Conservation (phyloP, 2,797 vertebrate species). For the Cyclopterus lumpus region DNA sequence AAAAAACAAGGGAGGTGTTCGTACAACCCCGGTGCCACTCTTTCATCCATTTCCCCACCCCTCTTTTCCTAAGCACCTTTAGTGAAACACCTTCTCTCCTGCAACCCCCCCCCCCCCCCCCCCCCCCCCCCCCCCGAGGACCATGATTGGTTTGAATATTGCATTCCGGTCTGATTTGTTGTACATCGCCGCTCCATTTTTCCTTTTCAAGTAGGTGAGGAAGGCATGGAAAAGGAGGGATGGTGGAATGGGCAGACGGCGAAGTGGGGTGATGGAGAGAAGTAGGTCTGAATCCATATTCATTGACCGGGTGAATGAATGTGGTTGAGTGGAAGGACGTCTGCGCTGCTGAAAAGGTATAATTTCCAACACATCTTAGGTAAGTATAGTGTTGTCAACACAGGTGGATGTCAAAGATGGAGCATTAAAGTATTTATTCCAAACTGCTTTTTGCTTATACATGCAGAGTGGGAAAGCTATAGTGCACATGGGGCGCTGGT, state of each 20-base stretch:
- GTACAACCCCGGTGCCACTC: conserved; percentile 16
- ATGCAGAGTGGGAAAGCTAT: conserved; percentile 2
- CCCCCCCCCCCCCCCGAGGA: conserved; percentile 13
- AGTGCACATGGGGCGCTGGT: background rate
- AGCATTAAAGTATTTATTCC: conserved; percentile 10
- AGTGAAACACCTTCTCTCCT: conserved; percentile 33
- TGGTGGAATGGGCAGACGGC: background rate
- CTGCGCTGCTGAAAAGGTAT: conserved; percentile 20
- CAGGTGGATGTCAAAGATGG: conserved; percentile 4
- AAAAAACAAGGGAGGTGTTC: conserved; percentile 40
- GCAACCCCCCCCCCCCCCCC: conserved; percentile 20
- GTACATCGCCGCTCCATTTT: background rate
- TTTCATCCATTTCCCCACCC: conserved; percentile 41
- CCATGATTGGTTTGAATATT: conserved; percentile 44
- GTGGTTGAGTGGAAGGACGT: background rate
- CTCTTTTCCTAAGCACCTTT: conserved; percentile 38
- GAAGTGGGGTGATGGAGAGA: background rate
- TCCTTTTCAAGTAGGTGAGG: conserved; percentile 2
- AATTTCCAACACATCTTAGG: conserved; percentile 23
- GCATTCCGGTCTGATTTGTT: conserved; percentile 27
- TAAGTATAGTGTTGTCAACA: conserved; percentile 18
- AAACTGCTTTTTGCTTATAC: background rate
- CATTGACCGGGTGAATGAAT: conserved; percentile 23
- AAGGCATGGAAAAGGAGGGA: background rate
- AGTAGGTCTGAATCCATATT: conserved; percentile 33